Evolutionary conservation across 2,888 invertebrate genomes (phyloP).

Genomic region (Hypena proboscidalis): DNA sequence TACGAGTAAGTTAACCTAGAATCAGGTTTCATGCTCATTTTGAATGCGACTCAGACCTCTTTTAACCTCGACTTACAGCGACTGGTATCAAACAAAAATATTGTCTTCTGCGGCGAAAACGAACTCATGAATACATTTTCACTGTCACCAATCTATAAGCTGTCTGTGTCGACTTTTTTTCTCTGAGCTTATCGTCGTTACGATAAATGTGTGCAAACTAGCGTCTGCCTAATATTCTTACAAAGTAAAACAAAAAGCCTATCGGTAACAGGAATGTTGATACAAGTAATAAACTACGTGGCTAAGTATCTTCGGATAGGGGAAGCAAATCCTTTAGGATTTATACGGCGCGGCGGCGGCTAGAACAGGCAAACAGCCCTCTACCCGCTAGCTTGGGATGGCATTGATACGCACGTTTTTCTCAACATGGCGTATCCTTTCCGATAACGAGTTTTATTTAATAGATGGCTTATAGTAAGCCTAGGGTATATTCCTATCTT

Average conservation of each 20-base stretch:
- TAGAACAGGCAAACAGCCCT: conserved; percentile 18
- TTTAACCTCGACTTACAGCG: no score
- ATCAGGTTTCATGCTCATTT: no score
- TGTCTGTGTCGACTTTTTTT: no score
- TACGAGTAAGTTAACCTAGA: no score
- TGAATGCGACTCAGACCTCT: no score
- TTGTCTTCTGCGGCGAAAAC: no score
- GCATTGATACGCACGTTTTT: conserved; percentile 12
- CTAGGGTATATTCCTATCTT: not conserved
- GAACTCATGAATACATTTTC: no score
- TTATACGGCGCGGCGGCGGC: conserved; percentile 23
- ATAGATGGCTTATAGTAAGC: conserved; percentile 13
- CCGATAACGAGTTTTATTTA: conserved; percentile 28
- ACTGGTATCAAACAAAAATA: no score
- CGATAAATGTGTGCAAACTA: no score
- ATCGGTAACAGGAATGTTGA: conserved; percentile 1
- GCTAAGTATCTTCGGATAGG: conserved; percentile 9
- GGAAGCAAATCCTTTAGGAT: conserved; percentile 43
- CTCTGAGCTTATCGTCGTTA: no score
- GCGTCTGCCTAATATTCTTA: no score
- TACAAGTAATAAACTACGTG: conserved; percentile 20
- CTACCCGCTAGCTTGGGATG: conserved; percentile 10
- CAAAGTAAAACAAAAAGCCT: conserved; percentile 3
- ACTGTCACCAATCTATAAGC: no score
- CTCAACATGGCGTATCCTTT: conserved; percentile 22